Conservation (phyloP, 2,888 invertebrate genomes). For the Andrena trimmerana region DNA sequence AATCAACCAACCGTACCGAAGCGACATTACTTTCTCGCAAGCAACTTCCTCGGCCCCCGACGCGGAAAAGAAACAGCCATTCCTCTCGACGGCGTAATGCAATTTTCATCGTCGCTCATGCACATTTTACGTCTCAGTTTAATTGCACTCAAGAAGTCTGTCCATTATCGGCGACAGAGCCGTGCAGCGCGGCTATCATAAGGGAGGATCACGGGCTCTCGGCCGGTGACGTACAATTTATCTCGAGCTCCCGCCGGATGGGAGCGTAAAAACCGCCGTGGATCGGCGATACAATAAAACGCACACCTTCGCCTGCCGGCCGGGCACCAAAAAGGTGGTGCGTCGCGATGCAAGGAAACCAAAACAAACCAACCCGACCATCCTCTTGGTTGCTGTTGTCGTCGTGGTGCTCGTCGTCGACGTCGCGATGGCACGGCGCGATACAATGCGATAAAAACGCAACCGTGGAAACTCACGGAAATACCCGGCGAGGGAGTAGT, state of each 20-base stretch:
- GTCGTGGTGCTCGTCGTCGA: conserved; percentile 37
- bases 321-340: conserved; percentile 58
- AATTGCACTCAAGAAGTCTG: conserved; percentile 18
- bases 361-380: conserved; percentile 41
- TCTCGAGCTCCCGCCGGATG: conserved; percentile 30
- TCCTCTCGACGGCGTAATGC: neutral
- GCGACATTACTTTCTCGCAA: no score
- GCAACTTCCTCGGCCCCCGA: neutral
- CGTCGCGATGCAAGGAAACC: conserved; percentile 44
- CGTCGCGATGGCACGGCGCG: conserved; percentile 68
- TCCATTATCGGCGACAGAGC: conserved; percentile 21
- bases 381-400: conserved; percentile 30
- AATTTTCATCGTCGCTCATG: neutral
- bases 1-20: no score
- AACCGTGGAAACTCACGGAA: conserved; percentile 70
- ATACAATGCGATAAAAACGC: conserved; percentile 74
- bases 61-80: neutral
- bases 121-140: neutral
- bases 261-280: conserved; percentile 43
- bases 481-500: conserved; percentile 71
- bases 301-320: conserved; percentile 35
- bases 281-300: conserved; percentile 51
- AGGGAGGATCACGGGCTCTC: conserved; percentile 15
- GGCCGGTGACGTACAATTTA: conserved; percentile 41
- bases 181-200: neutral